phyloP scores from a whole-genome alignment of 2,113 vertebrate species.

The Mixornis gularis region DNA sequence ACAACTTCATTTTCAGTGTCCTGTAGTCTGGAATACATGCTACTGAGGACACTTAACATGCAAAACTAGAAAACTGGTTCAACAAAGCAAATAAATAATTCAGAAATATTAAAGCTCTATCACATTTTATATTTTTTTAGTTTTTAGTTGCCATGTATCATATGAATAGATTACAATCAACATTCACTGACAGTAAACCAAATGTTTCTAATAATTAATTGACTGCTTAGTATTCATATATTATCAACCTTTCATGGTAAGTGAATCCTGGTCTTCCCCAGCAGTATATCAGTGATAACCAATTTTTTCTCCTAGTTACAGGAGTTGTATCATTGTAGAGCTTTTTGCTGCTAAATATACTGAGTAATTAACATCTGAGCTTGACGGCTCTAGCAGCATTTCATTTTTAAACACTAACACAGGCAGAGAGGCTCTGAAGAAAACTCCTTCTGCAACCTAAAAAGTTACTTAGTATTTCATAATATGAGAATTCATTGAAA shows the following conservation, averaged over 20 bases:
- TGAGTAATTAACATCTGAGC: not conserved
- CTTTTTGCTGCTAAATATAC: not conserved
- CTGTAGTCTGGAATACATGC: not conserved
- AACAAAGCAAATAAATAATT: not conserved
- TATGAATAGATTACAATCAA: not conserved
- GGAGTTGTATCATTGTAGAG: not conserved
- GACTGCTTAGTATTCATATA: not conserved
- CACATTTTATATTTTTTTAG: not conserved
- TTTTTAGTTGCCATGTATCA: not conserved
- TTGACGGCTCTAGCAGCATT: not conserved
- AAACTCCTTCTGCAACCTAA: not conserved
- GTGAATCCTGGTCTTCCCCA: not conserved
- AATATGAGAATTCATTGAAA: not conserved
- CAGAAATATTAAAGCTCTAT: not conserved
- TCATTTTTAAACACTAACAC: not conserved
- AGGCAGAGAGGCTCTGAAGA: not conserved
- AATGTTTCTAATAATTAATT: not conserved
- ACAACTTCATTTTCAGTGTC: not conserved
- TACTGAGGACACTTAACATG: not conserved
- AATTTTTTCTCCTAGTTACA: not conserved
- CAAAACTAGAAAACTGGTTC: not conserved
- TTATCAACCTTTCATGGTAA: not conserved
- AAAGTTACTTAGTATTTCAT: not conserved
- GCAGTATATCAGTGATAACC: not conserved
- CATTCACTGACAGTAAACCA: not conserved